Base-by-base conservation (phyloP, 2,888 invertebrate genomes). In the Xylota sylvarum region DNA sequence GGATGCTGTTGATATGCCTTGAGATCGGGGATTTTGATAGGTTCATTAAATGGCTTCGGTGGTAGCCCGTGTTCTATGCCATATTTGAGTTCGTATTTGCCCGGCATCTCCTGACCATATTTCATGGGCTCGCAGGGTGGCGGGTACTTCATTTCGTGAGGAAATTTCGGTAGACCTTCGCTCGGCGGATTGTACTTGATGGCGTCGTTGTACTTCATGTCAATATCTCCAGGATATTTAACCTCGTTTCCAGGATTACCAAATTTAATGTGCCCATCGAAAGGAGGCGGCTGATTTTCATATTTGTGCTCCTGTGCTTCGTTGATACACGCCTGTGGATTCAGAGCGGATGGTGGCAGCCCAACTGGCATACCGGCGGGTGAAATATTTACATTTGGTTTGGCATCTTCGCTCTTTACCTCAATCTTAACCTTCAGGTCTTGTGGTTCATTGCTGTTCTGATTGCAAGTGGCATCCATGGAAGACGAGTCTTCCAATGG, bases 371-470 rank as follows among this genome's bases (percentile, higher is more conserved):
- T 87, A 27, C 83, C 83, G 0, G 83, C 87, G 6, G 73, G 88
- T 70, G 78, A 69, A 70, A 82, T 89, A 86, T 88, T 86, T 76
- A 88, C 81, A 87, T 86, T 88, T 77, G 86, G 67, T 60, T 92
- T 92, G 0, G 90, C 90, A 37, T 92, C 90, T 85, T 92, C 92
- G 72, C 93, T 93, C 82, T 93, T 93, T 69, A 94, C 93, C 91
- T 96, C 96, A 89, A 95, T 95, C 89, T 96, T 96, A 37, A 96
- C 95, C 90, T 96, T 96, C 73, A 96, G 92, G 91, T 96, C 96
- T 90, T 96, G 95, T 6, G 96, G 95, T 89, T 96, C 95, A 91
- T 93, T 94, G 86, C 92, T 92, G 62, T 92, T 93, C 80, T 93
- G 92, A 89, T 92, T 92, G 84, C 93, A 92, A 60, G 91, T 90